These are phyloP conservation scores for Symphodus melops DNA, from an alignment of 2,113 vertebrate species.

Conservation along the genomic window DNA sequence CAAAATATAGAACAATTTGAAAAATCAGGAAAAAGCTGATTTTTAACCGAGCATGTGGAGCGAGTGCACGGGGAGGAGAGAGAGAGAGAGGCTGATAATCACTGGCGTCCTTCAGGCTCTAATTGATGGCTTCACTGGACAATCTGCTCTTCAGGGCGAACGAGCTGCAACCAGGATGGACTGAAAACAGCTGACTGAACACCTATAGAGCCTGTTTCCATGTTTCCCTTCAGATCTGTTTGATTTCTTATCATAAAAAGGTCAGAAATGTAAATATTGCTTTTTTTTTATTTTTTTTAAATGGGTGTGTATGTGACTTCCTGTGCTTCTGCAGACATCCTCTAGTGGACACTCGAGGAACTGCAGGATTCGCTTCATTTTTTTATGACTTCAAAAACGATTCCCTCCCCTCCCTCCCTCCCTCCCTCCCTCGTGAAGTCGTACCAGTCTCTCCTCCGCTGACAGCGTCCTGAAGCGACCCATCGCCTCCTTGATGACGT, in stretches of 20 bases:
- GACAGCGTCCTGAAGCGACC: conserved; percentile 88
- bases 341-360: too few species aligned
- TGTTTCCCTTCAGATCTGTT: too few species aligned
- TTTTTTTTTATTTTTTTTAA: too few species aligned
- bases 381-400: fast-evolving
- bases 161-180: neutral
- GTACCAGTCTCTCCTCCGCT: conserved; percentile 90
- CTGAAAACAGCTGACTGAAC: neutral
- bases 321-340: too few species aligned
- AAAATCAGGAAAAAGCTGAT: neutral
- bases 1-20: neutral
- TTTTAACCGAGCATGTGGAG: neutral
- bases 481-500: conserved; percentile 97
- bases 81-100: conserved; percentile 1
- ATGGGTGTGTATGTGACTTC: too few species aligned
- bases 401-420: neutral
- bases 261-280: too few species aligned
- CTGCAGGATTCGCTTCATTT: too few species aligned
- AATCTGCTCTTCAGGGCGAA: conserved; percentile 8
- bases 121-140: conserved; percentile 20
- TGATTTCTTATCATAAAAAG: too few species aligned
- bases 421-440: neutral
- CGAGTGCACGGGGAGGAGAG: neutral
- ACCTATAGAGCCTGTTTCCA: neutral
- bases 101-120: neutral